phyloP scores from a whole-genome alignment of 2,888 invertebrate genomes.

The Vesta saturnalis region DNA sequence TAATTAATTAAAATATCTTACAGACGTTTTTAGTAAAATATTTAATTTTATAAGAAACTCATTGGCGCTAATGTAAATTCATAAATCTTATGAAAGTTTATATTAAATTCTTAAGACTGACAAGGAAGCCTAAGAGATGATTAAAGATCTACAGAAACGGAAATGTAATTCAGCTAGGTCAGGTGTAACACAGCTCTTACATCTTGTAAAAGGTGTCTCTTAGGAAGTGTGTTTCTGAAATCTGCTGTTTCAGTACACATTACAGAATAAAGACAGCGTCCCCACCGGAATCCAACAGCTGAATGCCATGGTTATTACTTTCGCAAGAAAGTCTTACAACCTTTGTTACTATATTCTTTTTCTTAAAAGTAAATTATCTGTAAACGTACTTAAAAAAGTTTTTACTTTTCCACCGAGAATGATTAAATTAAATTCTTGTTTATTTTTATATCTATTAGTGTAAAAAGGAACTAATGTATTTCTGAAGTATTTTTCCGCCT shows the following conservation, averaged over 20 bases:
- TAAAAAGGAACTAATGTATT: not conserved
- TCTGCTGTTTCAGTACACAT: slow-evolving; percentile 32
- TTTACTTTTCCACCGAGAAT: slow-evolving; percentile 3
- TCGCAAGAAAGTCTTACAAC: slow-evolving; percentile 20
- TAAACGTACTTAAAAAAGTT: slow-evolving; percentile 7
- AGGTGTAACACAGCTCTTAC: slow-evolving; percentile 27
- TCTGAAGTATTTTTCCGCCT: too few species aligned
- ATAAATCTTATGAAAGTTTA: not conserved
- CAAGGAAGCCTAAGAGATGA: not conserved
- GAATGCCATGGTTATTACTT: slow-evolving; percentile 29
- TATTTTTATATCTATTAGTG: not conserved
- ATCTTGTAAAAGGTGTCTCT: slow-evolving; percentile 29
- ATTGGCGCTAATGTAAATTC: not conserved
- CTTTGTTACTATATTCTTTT: not conserved
- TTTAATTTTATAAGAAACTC: not conserved
- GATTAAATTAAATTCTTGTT: not conserved
- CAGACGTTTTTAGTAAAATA: too few species aligned
- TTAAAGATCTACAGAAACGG: slow-evolving; percentile 12
- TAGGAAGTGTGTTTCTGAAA: slow-evolving; percentile 27
- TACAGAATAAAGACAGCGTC: slow-evolving; percentile 25
- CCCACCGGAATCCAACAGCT: slow-evolving; percentile 23
- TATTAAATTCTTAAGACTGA: not conserved
- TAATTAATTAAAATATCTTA: too few species aligned
- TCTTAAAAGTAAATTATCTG: slow-evolving; percentile 10
- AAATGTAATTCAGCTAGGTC: slow-evolving; percentile 28